Evolutionary conservation across 2,888 invertebrate genomes (phyloP).

Genomic region (Linyphia triangularis): DNA sequence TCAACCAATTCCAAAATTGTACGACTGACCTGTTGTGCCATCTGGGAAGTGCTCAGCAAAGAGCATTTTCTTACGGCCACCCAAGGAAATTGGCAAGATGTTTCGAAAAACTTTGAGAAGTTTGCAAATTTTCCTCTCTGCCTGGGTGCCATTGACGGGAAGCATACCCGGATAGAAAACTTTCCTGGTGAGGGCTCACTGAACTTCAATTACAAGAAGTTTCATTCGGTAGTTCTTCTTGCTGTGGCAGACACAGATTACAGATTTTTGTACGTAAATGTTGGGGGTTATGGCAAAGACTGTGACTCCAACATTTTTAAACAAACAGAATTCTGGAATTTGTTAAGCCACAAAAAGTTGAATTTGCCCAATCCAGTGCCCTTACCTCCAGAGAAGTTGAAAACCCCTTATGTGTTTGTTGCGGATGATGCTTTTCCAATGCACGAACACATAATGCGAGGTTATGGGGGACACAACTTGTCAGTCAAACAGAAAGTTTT

Average conservation of each 20-base stretch:
- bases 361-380: not conserved
- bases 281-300: conserved; percentile 9
- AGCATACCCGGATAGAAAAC: not conserved
- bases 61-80: not conserved
- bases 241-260: not conserved
- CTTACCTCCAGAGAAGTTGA: not conserved
- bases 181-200: not conserved
- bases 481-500: not conserved
- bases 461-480: not conserved
- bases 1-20: not conserved
- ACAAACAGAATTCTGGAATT: not conserved
- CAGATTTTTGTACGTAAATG: not conserved
- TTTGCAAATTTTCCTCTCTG: not conserved
- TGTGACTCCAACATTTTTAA: not conserved
- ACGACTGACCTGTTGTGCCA: not conserved
- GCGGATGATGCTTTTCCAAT: conserved; percentile 13
- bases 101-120: not conserved
- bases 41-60: not conserved
- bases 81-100: not conserved
- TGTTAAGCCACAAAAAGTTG: not conserved
- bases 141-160: not conserved
- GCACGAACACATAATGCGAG: not conserved
- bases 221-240: not conserved
- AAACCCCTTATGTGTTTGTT: not conserved
- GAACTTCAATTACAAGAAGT: conserved; percentile 5